Conservation (phyloP, 2,113 vertebrate species). For the Microcebus jonahi region DNA sequence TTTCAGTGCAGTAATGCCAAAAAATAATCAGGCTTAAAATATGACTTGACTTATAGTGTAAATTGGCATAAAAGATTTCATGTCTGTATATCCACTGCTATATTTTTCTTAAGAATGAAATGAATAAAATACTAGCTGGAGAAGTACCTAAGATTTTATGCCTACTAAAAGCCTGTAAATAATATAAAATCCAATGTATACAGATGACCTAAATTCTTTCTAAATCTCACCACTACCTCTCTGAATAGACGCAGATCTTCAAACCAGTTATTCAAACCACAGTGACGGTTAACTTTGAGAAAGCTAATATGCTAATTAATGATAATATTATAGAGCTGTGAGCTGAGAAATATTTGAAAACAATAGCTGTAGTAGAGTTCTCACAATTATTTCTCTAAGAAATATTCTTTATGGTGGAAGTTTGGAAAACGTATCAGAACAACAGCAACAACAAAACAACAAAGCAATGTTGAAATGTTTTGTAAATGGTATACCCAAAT, state of each 20-base stretch:
- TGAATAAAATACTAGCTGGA: not conserved
- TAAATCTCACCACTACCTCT: slow-evolving; percentile 1
- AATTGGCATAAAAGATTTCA: slow-evolving; percentile 61
- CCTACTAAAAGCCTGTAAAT: slow-evolving; percentile 50
- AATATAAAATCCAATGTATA: slow-evolving; percentile 21
- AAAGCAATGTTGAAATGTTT: not conserved
- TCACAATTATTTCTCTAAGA: slow-evolving; percentile 27
- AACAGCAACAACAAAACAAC: not conserved
- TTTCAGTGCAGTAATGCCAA: slow-evolving; percentile 58
- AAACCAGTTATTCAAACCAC: not conserved
- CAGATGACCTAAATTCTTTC: slow-evolving; percentile 17
- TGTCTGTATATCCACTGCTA: slow-evolving; percentile 31
- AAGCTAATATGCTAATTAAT: not conserved
- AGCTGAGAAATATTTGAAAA: not conserved
- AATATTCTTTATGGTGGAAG: not conserved
- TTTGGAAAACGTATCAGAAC: not conserved
- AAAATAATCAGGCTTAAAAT: slow-evolving; percentile 75
- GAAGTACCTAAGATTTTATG: slow-evolving; percentile 14
- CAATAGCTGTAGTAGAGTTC: not conserved
- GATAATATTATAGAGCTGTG: not conserved
- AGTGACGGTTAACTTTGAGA: not conserved
- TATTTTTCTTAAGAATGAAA: slow-evolving; percentile 43
- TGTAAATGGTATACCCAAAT: not conserved
- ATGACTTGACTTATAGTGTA: slow-evolving; percentile 56
- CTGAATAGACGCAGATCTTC: not conserved